Evolutionary conservation across 2,888 invertebrate species (phyloP).

Genomic region (Syrista parreyssii): DNA sequence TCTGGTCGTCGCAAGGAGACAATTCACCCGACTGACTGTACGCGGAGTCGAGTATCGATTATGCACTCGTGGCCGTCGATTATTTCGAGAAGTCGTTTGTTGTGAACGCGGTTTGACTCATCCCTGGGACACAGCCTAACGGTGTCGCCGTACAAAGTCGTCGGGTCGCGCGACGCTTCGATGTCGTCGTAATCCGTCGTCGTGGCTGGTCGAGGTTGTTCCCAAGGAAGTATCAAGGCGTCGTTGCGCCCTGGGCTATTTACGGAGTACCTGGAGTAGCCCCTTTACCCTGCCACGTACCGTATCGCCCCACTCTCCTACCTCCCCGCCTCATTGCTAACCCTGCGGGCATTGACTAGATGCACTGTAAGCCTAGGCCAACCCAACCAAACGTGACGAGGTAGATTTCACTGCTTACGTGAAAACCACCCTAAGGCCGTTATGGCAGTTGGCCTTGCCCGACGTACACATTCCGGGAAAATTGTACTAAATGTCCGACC

Average conservation of each 20-base stretch:
- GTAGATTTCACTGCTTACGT: background rate
- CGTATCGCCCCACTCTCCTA: too few relatives aligned
- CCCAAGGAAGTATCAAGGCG: background rate
- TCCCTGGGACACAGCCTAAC: conserved; percentile 3
- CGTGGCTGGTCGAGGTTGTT: background rate
- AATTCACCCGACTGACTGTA: background rate
- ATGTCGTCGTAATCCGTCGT: background rate
- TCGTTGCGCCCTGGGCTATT: background rate
- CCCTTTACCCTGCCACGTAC: background rate
- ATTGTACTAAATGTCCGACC: background rate
- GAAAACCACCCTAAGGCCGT: background rate
- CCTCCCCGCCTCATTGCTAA: background rate
- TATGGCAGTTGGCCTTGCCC: too few relatives aligned
- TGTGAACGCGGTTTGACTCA: conserved; percentile 14
- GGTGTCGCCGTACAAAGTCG: background rate
- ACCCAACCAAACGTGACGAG: background rate
- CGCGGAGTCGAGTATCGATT: background rate
- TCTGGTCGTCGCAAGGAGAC: background rate
- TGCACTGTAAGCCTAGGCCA: background rate
- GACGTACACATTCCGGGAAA: background rate
- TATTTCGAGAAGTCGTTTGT: conserved; percentile 20
- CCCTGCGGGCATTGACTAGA: background rate
- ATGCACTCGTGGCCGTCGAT: conserved; percentile 18
- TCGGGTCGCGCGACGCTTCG: background rate
- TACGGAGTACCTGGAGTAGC: background rate